Percentiles rank a stretch among this genome's conserved stretches.
These are phyloP conservation scores for Tragelaphus scriptus DNA, from an alignment of 2,113 vertebrate species.

Conservation along the genomic window DNA sequence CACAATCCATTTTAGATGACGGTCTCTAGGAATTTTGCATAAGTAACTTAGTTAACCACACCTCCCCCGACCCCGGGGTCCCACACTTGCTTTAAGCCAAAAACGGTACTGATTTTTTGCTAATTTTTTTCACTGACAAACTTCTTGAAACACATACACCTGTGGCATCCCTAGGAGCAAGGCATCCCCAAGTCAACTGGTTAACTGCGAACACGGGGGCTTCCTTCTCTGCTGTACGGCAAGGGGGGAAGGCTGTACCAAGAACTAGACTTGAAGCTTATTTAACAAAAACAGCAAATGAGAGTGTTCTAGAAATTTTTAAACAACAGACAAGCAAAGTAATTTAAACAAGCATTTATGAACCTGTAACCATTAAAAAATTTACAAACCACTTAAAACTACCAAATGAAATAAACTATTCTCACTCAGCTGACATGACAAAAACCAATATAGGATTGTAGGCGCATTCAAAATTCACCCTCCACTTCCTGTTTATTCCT, in stretches of 20 bases:
- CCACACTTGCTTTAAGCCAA: neutral
- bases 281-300: neutral
- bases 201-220: neutral
- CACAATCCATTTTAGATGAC: neutral
- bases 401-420: slow-evolving; percentile 19
- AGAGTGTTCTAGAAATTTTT: neutral
- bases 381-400: neutral
- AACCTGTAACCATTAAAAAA: slow-evolving; percentile 30
- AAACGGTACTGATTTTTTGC: neutral
- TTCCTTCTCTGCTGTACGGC: neutral
- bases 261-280: neutral
- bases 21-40: neutral
- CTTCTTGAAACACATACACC: neutral
- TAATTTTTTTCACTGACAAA: slow-evolving; percentile 11
- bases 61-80: too few species aligned
- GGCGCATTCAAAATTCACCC: neutral
- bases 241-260: neutral
- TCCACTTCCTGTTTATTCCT: slow-evolving; percentile 39
- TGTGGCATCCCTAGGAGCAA: neutral
- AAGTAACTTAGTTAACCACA: neutral
- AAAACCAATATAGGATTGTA: neutral
- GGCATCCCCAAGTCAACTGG: neutral
- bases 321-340: neutral
- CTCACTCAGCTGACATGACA: neutral
- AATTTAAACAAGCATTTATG: neutral